phyloP scores from a whole-genome alignment of 2,113 vertebrate genomes.

The Gambusia holbrooki region DNA sequence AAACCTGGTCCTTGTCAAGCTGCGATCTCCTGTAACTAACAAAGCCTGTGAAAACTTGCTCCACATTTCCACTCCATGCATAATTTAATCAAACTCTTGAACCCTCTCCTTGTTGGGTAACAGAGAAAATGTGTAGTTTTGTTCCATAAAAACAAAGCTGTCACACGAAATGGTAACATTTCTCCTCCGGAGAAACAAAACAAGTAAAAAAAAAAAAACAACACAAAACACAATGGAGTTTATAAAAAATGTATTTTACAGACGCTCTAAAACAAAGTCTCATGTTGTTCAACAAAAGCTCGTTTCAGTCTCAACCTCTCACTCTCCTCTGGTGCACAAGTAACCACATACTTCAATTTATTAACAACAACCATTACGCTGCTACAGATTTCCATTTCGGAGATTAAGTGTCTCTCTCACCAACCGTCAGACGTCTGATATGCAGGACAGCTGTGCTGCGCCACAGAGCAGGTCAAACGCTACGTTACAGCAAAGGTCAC shows the following conservation, averaged over 20 bases:
- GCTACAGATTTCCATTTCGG: background rate
- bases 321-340: background rate
- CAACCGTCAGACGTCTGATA: slow-evolving; percentile 1
- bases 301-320: background rate
- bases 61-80: too few species aligned
- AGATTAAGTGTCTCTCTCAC: slow-evolving; percentile 1
- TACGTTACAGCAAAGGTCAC: background rate
- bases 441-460: background rate
- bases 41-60: background rate
- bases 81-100: background rate
- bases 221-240: background rate
- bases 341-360: background rate
- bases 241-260: background rate
- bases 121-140: background rate
- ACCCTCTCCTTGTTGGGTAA: background rate
- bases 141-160: too few species aligned
- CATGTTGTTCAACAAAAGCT: background rate
- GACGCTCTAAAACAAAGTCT: too few species aligned
- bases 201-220: too few species aligned
- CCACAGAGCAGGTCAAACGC: background rate
- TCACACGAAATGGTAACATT: background rate
- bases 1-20: too few species aligned
- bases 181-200: background rate
- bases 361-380: background rate
- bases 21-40: too few species aligned